phyloP scores from a whole-genome alignment of 2,888 invertebrate genomes.

The Hypolimnas misippus region DNA sequence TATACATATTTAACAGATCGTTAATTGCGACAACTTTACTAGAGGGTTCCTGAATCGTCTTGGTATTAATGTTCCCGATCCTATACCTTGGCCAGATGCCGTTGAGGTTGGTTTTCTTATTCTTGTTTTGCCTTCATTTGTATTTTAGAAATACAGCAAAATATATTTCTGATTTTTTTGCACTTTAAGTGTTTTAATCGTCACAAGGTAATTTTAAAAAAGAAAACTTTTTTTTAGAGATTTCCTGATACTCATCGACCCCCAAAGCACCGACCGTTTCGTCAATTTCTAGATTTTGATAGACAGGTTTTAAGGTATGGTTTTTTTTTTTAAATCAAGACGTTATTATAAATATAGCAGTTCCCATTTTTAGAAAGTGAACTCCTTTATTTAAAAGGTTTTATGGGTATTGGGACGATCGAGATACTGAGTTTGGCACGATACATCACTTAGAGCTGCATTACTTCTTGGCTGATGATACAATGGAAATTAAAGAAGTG shows the following conservation, averaged over 20 bases:
- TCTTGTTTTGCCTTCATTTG: background rate
- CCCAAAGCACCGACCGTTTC: constrained; percentile 86
- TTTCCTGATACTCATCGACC: constrained; percentile 50
- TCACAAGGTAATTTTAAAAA: too few species aligned
- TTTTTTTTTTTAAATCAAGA: background rate
- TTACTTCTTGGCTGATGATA: constrained; percentile 94
- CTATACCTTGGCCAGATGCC: constrained; percentile 72
- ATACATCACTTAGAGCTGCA: constrained; percentile 91
- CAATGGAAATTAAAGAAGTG: constrained; percentile 93
- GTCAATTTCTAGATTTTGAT: constrained; percentile 93
- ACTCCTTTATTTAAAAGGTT: constrained; percentile 81
- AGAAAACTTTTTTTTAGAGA: constrained; percentile 63
- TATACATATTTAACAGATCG: constrained; percentile 85
- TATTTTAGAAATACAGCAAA: too few species aligned
- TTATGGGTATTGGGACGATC: constrained; percentile 95
- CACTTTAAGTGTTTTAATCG: too few species aligned
- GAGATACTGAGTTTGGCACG: constrained; percentile 89
- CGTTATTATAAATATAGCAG: background rate
- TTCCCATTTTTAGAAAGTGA: background rate
- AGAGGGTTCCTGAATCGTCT: constrained; percentile 92
- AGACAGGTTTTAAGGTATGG: constrained; percentile 84
- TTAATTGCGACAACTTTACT: constrained; percentile 94
- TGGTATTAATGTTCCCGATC: constrained; percentile 92
- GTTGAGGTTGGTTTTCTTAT: constrained; percentile 56
- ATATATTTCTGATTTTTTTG: too few species aligned